Conservation (phyloP, 2,113 vertebrate genomes). For the Smithornis capensis region DNA sequence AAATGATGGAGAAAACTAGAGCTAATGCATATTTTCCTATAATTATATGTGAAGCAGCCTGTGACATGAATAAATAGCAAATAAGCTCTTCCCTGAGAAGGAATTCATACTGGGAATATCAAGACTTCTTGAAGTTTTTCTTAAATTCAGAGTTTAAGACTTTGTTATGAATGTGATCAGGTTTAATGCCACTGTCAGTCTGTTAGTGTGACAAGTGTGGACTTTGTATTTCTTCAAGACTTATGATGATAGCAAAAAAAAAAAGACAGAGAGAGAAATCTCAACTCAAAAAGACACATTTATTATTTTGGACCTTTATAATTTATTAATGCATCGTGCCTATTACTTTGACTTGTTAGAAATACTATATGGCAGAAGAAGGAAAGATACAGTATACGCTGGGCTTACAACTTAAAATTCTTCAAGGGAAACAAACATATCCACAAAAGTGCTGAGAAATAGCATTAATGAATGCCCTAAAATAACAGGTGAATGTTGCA, state of each 20-base stretch:
- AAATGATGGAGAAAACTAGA: background rate
- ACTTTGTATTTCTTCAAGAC: background rate
- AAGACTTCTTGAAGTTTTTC: background rate
- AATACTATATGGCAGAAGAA: background rate
- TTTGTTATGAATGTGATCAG: background rate
- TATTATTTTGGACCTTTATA: background rate
- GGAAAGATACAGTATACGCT: background rate
- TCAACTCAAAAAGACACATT: background rate
- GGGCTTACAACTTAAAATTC: background rate
- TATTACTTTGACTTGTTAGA: background rate
- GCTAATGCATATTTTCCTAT: background rate
- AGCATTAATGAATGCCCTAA: background rate
- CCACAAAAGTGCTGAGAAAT: background rate
- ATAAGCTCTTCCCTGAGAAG: background rate
- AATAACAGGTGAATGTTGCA: background rate
- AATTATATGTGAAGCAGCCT: background rate
- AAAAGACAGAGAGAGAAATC: background rate
- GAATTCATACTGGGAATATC: background rate
- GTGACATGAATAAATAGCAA: background rate
- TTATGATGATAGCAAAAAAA: background rate
- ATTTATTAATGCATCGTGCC: background rate
- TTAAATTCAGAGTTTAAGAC: background rate
- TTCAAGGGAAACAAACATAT: background rate
- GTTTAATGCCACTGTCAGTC: background rate
- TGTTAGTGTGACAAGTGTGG: background rate